phyloP scores from a whole-genome alignment of 2,113 vertebrate species.

The Nibea coibor region DNA sequence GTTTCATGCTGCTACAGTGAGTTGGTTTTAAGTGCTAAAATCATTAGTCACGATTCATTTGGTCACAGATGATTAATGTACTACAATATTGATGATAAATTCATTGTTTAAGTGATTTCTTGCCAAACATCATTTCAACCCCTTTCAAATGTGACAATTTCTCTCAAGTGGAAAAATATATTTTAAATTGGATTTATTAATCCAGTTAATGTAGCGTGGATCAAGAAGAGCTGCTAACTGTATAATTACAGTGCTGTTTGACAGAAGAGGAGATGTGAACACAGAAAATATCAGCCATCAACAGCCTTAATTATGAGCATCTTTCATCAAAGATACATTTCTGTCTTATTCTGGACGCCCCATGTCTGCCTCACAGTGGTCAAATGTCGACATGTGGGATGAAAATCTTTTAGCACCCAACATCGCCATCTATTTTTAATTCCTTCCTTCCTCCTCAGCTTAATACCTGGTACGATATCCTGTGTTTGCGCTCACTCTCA shows the following conservation, averaged over 20 bases:
- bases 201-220: not conserved
- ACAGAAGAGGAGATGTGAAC: not conserved
- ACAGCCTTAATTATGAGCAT: not conserved
- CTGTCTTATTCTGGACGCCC: not conserved
- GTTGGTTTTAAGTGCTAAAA: not conserved
- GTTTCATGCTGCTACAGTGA: not conserved
- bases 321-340: not conserved
- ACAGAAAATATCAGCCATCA: too few relatives aligned
- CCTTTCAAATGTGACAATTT: not conserved
- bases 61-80: not conserved
- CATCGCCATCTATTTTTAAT: not conserved
- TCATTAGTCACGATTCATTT: not conserved
- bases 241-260: not conserved
- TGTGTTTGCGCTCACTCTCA: not conserved
- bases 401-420: not conserved
- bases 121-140: not conserved
- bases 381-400: not conserved
- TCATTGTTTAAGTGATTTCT: not conserved
- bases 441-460: not conserved
- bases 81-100: not conserved
- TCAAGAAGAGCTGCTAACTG: not conserved
- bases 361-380: not conserved
- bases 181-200: not conserved
- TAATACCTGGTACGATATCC: not conserved
- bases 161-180: not conserved